Base-by-base conservation (phyloP, 1,140 invertebrate species). In the Eciton burchellii region DNA sequence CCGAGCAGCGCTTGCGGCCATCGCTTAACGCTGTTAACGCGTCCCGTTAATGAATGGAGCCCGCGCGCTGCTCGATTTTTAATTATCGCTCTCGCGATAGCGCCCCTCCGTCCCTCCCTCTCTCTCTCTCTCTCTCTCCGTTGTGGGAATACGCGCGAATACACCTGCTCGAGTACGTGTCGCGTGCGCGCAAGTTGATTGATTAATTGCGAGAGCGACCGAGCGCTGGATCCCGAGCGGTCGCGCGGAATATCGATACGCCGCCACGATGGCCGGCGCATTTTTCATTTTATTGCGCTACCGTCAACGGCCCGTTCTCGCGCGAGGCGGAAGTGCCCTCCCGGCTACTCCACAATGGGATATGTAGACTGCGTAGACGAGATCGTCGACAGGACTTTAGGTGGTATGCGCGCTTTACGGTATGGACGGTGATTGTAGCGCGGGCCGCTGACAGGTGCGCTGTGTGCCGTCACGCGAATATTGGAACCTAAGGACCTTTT, bases 401-500 rank as follows among this genome's bases (percentile, higher is more conserved):
- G 21, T 47, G 19, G 19, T 47, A n/a, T 45, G 6, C 6, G 24
- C 26, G 29, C 21, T 77, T 62, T 77, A 70, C 63, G 52, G 45
- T 82, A 54, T 43, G 63, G 54, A 74, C 45, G 71, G 21, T 68
- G 79, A 82, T 84, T 70, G 71, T 72, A 29, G 79, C 54, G 57
- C 68, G 49, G 54, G 26, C 24, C 19, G 41, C 47, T 62, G 79
- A 81, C 66, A 70, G 62, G 12, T 68, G 74, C 47, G 29, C n/a
- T 63, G 59, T 57, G 24, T 35, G 59, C 66, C 66, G 77, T 84
- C 52, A 82, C 63, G 66, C 74, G 49, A 77, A 77, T 77, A 77
- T 68, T 68, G 74, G 65, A 77, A 77, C 35, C 62, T 56, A 54
- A 77, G 74, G 47, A 77, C 49, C 62, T 56, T 56, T 77, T 66